phyloP scores from a whole-genome alignment of 2,888 invertebrate genomes.

The Drosophila barbarae region DNA sequence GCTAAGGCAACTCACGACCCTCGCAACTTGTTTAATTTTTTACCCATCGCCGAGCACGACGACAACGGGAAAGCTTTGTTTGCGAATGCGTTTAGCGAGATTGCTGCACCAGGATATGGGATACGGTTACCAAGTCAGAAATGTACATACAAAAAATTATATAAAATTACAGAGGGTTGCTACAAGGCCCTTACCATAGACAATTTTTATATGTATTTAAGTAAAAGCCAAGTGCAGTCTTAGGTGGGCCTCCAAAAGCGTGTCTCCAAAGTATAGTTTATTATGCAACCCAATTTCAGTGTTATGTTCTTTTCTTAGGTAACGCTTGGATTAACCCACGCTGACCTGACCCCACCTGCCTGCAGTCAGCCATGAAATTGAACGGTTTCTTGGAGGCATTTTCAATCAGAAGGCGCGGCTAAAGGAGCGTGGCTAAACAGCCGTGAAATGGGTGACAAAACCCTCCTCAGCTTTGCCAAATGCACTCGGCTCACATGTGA shows the following conservation, averaged over 20 bases:
- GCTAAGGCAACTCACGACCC: constrained; percentile 43
- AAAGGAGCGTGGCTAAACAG: constrained; percentile 40
- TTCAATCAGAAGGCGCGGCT: constrained; percentile 33
- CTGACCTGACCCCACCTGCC: constrained; percentile 33
- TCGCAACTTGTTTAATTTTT: constrained; percentile 43
- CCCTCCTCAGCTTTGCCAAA: constrained; percentile 31
- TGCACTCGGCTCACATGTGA: constrained; percentile 44
- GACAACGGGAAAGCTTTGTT: constrained; percentile 49
- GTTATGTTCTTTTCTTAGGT: background rate
- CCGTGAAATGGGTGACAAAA: constrained; percentile 52
- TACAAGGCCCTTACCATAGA: background rate
- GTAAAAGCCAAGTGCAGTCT: background rate
- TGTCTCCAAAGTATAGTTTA: background rate
- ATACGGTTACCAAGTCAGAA: constrained; percentile 23
- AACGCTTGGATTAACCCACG: constrained; percentile 21
- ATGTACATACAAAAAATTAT: constrained; percentile 18
- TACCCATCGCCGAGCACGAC: constrained; percentile 41
- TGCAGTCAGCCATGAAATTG: constrained; percentile 52
- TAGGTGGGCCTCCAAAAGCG: background rate
- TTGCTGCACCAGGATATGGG: constrained; percentile 40
- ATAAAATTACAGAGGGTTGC: constrained; percentile 16
- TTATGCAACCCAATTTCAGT: background rate
- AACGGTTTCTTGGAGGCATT: constrained; percentile 41
- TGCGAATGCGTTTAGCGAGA: constrained; percentile 60
- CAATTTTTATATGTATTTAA: background rate